phyloP scores from a whole-genome alignment of 1,140 invertebrate genomes.

The Ceratina japonica region DNA sequence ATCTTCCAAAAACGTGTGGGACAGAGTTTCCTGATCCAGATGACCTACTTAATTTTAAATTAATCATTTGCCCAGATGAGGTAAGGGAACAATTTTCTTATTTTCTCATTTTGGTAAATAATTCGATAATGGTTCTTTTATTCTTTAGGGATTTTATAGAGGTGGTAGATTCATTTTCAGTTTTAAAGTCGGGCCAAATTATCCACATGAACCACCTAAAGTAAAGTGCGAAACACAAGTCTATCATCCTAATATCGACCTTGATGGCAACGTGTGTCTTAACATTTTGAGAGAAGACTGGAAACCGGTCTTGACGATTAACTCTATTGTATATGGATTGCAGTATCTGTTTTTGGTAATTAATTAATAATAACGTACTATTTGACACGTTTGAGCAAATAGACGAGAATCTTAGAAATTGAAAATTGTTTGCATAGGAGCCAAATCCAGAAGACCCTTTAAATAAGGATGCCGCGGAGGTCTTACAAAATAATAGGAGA shows the following conservation, averaged over 20 bases:
- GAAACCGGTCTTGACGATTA: slow-evolving; percentile 99
- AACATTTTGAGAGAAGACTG: slow-evolving; percentile 98
- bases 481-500: slow-evolving; percentile 95
- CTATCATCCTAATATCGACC: slow-evolving; percentile 97
- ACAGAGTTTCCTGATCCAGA: slow-evolving; percentile 98
- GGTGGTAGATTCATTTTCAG: slow-evolving; percentile 97
- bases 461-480: slow-evolving; percentile 99
- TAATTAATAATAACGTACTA: slow-evolving; percentile 40
- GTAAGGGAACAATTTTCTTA: slow-evolving; percentile 75
- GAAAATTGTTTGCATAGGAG: slow-evolving; percentile 83
- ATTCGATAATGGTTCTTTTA: not conserved
- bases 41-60: slow-evolving; percentile 97
- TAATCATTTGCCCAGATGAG: slow-evolving; percentile 98
- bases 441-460: slow-evolving; percentile 99
- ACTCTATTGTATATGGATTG: slow-evolving; percentile 98
- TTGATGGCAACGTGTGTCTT: slow-evolving; percentile 96
- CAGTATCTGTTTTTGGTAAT: slow-evolving; percentile 98
- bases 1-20: slow-evolving; percentile 97
- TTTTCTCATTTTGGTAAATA: not conserved
- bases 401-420: not conserved
- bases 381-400: not conserved
- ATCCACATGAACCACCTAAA: slow-evolving; percentile 97
- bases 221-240: slow-evolving; percentile 97
- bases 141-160: slow-evolving; percentile 93
- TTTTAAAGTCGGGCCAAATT: slow-evolving; percentile 98